Percentiles rank a stretch among this genome's conserved stretches.
Evolutionary conservation across 2,113 vertebrate species (phyloP).

Genomic region (Paratilapia polleni): DNA sequence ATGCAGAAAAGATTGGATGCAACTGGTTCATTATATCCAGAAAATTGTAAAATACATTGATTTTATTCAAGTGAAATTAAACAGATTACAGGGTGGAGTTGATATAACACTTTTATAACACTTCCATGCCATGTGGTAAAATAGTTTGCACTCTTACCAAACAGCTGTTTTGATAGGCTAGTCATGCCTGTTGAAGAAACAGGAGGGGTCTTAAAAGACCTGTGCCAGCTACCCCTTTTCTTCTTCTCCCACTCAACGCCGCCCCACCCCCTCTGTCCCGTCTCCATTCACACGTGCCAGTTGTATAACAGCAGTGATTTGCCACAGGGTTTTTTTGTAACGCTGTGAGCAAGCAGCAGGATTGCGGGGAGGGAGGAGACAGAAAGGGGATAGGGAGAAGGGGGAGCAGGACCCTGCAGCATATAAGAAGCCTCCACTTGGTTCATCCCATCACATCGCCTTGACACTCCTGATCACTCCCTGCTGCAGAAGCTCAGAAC

Average conservation of each 20-base stretch:
- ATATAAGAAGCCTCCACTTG: constrained; percentile 58
- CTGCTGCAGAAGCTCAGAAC: neutral
- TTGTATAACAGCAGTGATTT: constrained; percentile 67
- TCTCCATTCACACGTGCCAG: constrained; percentile 35
- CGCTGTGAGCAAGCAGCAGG: neutral
- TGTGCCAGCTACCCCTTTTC: no score
- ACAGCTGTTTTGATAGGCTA: constrained; percentile 32
- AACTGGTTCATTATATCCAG: neutral
- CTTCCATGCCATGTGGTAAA: no score
- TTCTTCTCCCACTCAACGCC: neutral
- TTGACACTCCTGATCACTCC: constrained; percentile 1
- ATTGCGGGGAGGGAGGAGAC: neutral
- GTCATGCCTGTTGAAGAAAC: neutral
- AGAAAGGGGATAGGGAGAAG: neutral
- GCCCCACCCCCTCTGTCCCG: neutral
- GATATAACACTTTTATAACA: no score
- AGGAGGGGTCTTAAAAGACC: neutral
- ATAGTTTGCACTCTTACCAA: neutral
- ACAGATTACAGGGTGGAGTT: no score
- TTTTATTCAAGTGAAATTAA: neutral
- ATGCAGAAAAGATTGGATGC: neutral
- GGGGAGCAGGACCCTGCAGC: neutral
- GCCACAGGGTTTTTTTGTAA: constrained; percentile 49
- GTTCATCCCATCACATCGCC: neutral
- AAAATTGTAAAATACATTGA: neutral